phyloP scores from a whole-genome alignment of 2,888 invertebrate species.

The Thymelicus acteon region DNA sequence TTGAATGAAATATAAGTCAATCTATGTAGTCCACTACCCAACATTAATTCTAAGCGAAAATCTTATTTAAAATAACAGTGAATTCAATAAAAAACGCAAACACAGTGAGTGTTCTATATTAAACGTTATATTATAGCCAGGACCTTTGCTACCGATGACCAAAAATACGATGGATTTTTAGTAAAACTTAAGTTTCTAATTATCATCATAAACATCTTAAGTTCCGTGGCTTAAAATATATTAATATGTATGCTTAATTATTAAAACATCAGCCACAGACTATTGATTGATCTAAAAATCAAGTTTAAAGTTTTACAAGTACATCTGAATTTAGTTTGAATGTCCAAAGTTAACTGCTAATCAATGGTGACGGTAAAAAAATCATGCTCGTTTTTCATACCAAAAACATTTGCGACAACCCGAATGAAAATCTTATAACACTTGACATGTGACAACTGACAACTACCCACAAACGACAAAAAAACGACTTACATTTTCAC shows the following conservation, averaged over 20 bases:
- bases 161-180: not conserved
- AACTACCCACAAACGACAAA: not conserved
- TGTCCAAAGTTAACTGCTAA: not conserved
- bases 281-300: not conserved
- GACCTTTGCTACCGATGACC: not conserved
- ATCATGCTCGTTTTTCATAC: not conserved
- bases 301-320: no score
- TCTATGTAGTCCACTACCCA: constrained; percentile 16
- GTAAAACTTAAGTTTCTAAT: not conserved
- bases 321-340: not conserved
- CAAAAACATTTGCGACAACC: no score
- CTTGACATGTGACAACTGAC: not conserved
- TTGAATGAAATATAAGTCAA: constrained; percentile 16
- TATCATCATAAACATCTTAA: not conserved
- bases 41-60: constrained; percentile 10
- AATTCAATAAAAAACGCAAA: constrained; percentile 9
- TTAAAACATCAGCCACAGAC: constrained; percentile 1
- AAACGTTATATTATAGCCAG: constrained; percentile 1
- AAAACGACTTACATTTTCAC: not conserved
- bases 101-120: constrained; percentile 1
- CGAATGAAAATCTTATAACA: no score
- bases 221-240: not conserved
- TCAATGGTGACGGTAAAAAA: not conserved
- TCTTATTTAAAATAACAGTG: constrained; percentile 15
- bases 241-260: not conserved